Evolutionary conservation across 37 sponge, comb jelly and placozoan species (phyloP).

Genomic region (Petrosia ficiformis): DNA sequence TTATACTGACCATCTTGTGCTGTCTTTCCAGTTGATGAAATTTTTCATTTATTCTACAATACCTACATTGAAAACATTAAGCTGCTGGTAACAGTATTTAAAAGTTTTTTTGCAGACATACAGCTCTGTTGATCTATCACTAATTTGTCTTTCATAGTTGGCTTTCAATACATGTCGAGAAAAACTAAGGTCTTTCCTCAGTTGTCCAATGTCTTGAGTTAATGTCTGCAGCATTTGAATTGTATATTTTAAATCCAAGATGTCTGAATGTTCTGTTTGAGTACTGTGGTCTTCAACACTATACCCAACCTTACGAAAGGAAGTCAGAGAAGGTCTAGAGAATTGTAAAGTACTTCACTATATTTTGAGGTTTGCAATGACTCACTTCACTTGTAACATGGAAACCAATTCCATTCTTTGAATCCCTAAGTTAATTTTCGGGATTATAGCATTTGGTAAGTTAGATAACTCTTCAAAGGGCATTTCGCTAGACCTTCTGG

Average conservation of each 20-base stretch:
- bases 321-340: constrained; percentile 6
- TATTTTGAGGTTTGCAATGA: not conserved
- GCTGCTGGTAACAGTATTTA: not conserved
- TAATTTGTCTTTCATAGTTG: constrained; percentile 51
- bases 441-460: constrained; percentile 62
- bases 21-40: constrained; percentile 46
- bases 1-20: constrained; percentile 42
- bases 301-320: constrained; percentile 24
- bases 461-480: constrained; percentile 72
- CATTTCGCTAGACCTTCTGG: constrained; percentile 10
- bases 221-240: constrained; percentile 26
- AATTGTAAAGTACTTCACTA: not conserved
- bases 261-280: constrained; percentile 60
- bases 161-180: constrained; percentile 54
- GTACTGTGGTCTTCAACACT: constrained; percentile 15
- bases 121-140: constrained; percentile 62
- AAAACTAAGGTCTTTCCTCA: constrained; percentile 55
- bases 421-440: constrained; percentile 48
- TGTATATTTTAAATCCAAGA: constrained; percentile 46
- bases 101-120: constrained; percentile 23
- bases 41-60: constrained; percentile 28
- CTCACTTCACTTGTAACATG: constrained; percentile 6
- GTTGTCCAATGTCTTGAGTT: constrained; percentile 30
- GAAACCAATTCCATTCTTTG: constrained; percentile 8
- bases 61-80: constrained; percentile 8